These are phyloP conservation scores for Menura novaehollandiae DNA, from an alignment of 2,113 vertebrate genomes.

Conservation along the genomic window DNA sequence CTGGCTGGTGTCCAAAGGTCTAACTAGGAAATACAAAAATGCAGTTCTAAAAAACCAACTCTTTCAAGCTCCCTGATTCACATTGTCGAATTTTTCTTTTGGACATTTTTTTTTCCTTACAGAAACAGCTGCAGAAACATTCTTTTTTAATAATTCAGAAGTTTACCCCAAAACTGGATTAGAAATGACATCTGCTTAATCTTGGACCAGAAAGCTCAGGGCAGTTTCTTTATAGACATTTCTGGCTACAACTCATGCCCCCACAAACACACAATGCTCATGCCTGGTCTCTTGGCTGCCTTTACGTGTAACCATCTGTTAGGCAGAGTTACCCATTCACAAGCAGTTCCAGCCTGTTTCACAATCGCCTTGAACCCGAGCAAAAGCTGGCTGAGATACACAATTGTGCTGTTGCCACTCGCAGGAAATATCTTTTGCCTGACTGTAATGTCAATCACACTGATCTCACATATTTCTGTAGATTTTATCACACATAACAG, in stretches of 20 bases:
- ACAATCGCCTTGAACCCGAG: neutral
- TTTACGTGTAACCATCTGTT: conserved; percentile 25
- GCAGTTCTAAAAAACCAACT: neutral
- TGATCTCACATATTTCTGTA: conserved; percentile 5
- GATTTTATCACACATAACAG: conserved; percentile 29
- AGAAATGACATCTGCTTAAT: conserved; percentile 54
- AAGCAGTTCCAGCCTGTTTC: conserved; percentile 15
- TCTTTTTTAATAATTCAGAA: conserved; percentile 19
- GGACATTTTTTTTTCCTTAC: neutral
- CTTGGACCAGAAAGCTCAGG: conserved; percentile 28
- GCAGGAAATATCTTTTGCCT: conserved; percentile 31
- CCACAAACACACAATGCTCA: neutral
- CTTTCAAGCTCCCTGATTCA: conserved; percentile 7
- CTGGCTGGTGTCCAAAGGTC: conserved; percentile 9
- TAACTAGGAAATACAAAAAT: neutral
- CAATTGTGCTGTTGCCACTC: neutral
- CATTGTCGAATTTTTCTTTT: neutral
- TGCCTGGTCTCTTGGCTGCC: neutral
- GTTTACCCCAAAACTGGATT: conserved; percentile 20
- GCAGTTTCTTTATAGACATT: conserved; percentile 41
- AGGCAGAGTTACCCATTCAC: neutral
- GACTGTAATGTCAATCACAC: neutral
- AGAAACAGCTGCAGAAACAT: conserved; percentile 49
- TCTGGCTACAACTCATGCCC: conserved; percentile 16
- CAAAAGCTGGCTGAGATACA: neutral